phyloP scores from a whole-genome alignment of 2,797 vertebrate species.

The Sebastes matsubarae region DNA sequence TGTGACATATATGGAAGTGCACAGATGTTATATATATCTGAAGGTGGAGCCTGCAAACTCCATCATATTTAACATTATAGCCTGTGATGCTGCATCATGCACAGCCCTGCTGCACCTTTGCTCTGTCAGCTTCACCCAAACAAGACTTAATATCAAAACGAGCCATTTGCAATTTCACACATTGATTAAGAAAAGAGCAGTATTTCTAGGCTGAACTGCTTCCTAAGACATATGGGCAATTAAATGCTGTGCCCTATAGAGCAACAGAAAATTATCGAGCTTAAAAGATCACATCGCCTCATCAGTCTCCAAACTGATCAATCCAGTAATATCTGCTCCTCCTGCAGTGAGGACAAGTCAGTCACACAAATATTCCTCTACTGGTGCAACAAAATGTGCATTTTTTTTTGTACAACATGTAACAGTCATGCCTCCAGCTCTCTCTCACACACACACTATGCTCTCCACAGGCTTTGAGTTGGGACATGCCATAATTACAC shows the following conservation, averaged over 20 bases:
- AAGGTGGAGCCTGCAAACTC: neutral
- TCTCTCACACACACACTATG: neutral
- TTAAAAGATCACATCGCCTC: constrained; percentile 38
- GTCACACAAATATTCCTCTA: neutral
- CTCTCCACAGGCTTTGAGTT: constrained; percentile 6
- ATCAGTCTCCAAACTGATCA: constrained; percentile 51
- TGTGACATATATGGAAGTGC: neutral
- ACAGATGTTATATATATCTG: neutral
- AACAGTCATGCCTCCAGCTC: neutral
- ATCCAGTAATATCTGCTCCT: constrained; percentile 14
- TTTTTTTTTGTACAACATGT: neutral
- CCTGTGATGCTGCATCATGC: neutral
- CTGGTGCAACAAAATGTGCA: neutral
- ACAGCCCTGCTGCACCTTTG: neutral
- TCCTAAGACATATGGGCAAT: constrained; percentile 31
- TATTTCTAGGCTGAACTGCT: constrained; percentile 19
- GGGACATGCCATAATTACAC: constrained; percentile 12
- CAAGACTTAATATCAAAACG: constrained; percentile 27
- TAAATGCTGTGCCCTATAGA: constrained; percentile 36
- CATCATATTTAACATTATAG: neutral
- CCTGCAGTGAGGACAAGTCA: neutral
- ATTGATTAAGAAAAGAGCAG: constrained; percentile 20
- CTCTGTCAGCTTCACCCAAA: constrained; percentile 1
- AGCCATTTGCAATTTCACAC: constrained; percentile 26
- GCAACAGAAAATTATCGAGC: constrained; percentile 36